Evolutionary conservation across 2,888 invertebrate genomes (phyloP).

Genomic region (Ichneumon xanthorius): DNA sequence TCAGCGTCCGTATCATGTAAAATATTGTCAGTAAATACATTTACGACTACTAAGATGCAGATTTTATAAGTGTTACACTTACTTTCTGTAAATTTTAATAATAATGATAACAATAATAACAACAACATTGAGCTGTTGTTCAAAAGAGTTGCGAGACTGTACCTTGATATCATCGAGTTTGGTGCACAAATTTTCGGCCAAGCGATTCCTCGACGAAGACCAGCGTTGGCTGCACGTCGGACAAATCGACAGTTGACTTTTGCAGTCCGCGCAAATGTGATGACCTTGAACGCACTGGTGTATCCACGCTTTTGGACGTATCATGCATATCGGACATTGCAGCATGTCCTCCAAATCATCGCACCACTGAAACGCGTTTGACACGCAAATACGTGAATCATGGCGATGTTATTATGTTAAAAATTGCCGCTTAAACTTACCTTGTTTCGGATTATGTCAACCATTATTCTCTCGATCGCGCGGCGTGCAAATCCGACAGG

Average conservation of each 20-base stretch:
- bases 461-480: slow-evolving; percentile 13
- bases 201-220: slow-evolving; percentile 86
- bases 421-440: background rate
- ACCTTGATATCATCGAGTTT: slow-evolving; percentile 84
- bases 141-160: background rate
- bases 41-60: no score
- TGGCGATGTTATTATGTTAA: background rate
- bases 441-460: slow-evolving; percentile 44
- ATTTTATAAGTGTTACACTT: no score
- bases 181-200: slow-evolving; percentile 86
- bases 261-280: slow-evolving; percentile 86
- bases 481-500: background rate
- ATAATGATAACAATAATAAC: background rate
- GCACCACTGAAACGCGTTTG: slow-evolving; percentile 64
- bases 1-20: no score
- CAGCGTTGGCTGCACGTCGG: slow-evolving; percentile 86
- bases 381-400: background rate
- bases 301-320: slow-evolving; percentile 85
- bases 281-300: slow-evolving; percentile 87
- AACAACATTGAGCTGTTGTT: background rate
- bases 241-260: slow-evolving; percentile 85
- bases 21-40: no score
- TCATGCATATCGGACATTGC: slow-evolving; percentile 87
- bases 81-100: no score
- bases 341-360: slow-evolving; percentile 85